Percentiles rank a stretch among this genome's conserved stretches.
Evolutionary conservation across 2,113 vertebrate species (phyloP).

Genomic region (Podocnemis expansa): DNA sequence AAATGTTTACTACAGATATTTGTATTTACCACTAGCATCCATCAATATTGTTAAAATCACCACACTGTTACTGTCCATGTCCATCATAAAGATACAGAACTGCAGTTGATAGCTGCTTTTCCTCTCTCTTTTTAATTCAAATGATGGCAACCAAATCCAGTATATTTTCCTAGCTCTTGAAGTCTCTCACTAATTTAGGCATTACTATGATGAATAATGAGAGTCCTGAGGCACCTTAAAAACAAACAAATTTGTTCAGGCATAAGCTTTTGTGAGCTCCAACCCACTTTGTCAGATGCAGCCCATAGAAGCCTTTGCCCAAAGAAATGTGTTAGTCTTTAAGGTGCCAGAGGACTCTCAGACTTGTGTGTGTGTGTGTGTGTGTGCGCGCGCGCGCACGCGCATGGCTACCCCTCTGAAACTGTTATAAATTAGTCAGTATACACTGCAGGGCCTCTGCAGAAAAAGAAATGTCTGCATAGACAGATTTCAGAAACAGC

Average conservation of each 20-base stretch:
- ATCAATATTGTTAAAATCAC: neutral
- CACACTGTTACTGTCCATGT: neutral
- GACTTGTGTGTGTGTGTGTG: no score
- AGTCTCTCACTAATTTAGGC: neutral
- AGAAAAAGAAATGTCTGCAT: neutral
- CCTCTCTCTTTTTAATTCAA: neutral
- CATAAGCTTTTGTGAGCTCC: no score
- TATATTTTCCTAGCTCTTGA: neutral
- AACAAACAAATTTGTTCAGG: no score
- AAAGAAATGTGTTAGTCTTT: no score
- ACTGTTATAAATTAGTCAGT: neutral
- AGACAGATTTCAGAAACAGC: neutral
- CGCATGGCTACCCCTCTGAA: no score
- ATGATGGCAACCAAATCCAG: neutral
- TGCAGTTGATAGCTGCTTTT: neutral
- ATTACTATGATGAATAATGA: no score
- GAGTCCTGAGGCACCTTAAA: no score
- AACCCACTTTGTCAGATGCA: no score
- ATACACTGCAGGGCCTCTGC: neutral
- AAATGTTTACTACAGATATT: neutral
- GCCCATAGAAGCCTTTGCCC: no score
- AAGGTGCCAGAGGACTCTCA: no score
- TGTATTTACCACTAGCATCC: neutral
- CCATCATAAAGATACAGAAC: neutral
- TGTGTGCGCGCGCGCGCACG: no score